These are phyloP conservation scores for Amphiprion percula DNA, from an alignment of 2,113 vertebrate species.

Conservation along the genomic window DNA sequence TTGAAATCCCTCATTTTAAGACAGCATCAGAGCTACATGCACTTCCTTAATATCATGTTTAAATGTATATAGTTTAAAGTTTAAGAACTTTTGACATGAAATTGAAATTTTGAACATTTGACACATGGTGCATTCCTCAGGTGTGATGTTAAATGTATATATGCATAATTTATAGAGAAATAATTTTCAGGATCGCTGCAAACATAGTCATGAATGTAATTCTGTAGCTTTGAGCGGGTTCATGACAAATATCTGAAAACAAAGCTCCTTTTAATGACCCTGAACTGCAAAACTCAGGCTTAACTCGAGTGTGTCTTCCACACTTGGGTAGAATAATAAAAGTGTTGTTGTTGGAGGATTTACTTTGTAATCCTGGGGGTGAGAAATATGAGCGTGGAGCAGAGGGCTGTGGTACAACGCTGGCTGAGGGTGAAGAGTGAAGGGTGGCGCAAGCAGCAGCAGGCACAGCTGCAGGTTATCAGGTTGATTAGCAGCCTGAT, in stretches of 20 bases:
- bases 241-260: slow-evolving; percentile 6
- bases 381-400: slow-evolving; percentile 15
- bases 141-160: too few relatives aligned
- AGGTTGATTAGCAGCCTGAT: slow-evolving; percentile 72
- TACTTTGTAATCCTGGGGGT: slow-evolving; percentile 27
- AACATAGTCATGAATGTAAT: not conserved
- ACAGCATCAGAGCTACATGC: too few relatives aligned
- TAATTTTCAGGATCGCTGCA: too few relatives aligned
- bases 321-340: slow-evolving; percentile 19
- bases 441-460: slow-evolving; percentile 51
- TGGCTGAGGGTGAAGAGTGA: slow-evolving; percentile 30
- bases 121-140: too few relatives aligned
- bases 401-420: slow-evolving; percentile 29
- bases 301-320: slow-evolving; percentile 15
- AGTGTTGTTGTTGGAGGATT: slow-evolving; percentile 36
- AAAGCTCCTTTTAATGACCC: not conserved
- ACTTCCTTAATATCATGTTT: too few relatives aligned
- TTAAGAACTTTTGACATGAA: too few relatives aligned
- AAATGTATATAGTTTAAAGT: too few relatives aligned
- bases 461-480: slow-evolving; percentile 68
- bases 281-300: slow-evolving; percentile 22
- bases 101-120: too few relatives aligned
- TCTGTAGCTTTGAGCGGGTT: not conserved
- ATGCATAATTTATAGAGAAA: too few relatives aligned
- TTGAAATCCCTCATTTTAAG: too few relatives aligned